Evolutionary conservation across 1,140 invertebrate genomes (phyloP).

Genomic region (Drosophila pseudoobscura): DNA sequence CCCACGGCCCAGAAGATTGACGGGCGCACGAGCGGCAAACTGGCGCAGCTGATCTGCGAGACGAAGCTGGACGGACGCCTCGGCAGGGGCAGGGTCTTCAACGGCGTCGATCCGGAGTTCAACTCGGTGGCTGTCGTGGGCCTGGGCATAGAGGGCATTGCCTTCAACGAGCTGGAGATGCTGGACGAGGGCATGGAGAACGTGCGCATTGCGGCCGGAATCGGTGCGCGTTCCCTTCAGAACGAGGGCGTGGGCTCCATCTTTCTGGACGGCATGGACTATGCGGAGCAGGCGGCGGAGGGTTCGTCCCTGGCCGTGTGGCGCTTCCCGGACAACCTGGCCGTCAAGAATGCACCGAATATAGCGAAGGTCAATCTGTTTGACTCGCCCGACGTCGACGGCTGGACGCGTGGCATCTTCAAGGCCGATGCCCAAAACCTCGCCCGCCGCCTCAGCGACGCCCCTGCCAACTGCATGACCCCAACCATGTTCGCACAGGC

Average conservation of each 20-base stretch:
- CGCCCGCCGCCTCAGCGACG: conserved; percentile 90
- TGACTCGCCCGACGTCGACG: conserved; percentile 82
- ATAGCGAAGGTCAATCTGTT: conserved; percentile 83
- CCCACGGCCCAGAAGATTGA: conserved; percentile 65
- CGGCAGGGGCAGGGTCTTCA: conserved; percentile 85
- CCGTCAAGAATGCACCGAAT: conserved; percentile 83
- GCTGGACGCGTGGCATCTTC: conserved; percentile 89
- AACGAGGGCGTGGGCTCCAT: conserved; percentile 85
- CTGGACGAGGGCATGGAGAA: conserved; percentile 87
- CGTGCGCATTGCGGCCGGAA: conserved; percentile 84
- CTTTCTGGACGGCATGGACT: conserved; percentile 87
- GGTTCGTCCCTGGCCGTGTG: conserved; percentile 86
- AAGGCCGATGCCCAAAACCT: conserved; percentile 93
- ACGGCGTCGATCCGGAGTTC: conserved; percentile 86
- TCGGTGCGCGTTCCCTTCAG: conserved; percentile 85
- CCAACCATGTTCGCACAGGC: conserved; percentile 91
- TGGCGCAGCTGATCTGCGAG: conserved; percentile 64
- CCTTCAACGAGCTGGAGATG: conserved; percentile 86
- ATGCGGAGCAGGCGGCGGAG: conserved; percentile 90
- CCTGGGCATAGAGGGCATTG: conserved; percentile 87
- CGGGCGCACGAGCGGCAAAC: conserved; percentile 60
- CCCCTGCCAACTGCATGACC: conserved; percentile 93
- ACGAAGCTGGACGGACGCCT: conserved; percentile 68
- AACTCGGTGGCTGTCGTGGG: conserved; percentile 87
- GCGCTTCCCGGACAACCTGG: conserved; percentile 87